Conservation (phyloP, 2,888 invertebrate species). For the Heterodera filipjevi region DNA sequence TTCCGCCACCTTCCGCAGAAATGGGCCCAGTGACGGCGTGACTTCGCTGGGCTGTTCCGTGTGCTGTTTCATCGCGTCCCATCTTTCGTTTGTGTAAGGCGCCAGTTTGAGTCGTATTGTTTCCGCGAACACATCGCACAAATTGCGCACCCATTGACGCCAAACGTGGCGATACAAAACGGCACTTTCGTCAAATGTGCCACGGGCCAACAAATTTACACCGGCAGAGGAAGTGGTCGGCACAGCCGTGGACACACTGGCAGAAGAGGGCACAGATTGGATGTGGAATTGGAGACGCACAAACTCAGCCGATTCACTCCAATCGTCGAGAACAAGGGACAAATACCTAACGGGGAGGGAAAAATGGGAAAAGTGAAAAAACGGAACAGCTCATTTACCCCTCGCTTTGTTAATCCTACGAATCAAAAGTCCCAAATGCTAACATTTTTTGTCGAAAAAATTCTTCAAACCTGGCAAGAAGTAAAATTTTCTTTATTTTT, state of each 20-base stretch:
- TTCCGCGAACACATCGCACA: constrained; percentile 40
- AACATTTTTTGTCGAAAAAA: no score
- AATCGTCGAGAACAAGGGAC: constrained; percentile 45
- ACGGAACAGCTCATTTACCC: background rate
- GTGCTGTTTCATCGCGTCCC: constrained; percentile 31
- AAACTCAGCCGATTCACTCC: constrained; percentile 44
- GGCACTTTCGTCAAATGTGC: constrained; percentile 46
- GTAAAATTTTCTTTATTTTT: no score
- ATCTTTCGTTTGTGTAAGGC: constrained; percentile 35
- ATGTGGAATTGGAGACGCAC: constrained; percentile 40
- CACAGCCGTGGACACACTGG: background rate
- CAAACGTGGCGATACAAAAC: constrained; percentile 45
- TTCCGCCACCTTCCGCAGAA: constrained; percentile 37
- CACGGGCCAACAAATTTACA: constrained; percentile 34
- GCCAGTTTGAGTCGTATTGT: constrained; percentile 36
- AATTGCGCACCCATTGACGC: constrained; percentile 40
- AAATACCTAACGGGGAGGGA: constrained; percentile 34
- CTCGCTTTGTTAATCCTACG: background rate
- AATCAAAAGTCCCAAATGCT: no score
- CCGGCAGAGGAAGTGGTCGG: background rate
- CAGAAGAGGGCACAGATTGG: constrained; percentile 8
- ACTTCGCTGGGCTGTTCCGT: constrained; percentile 41
- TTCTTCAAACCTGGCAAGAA: no score
- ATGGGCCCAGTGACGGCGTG: constrained; percentile 39
- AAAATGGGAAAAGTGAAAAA: background rate